phyloP scores from a whole-genome alignment of 2,113 vertebrate species.

The Vulpes lagopus region DNA sequence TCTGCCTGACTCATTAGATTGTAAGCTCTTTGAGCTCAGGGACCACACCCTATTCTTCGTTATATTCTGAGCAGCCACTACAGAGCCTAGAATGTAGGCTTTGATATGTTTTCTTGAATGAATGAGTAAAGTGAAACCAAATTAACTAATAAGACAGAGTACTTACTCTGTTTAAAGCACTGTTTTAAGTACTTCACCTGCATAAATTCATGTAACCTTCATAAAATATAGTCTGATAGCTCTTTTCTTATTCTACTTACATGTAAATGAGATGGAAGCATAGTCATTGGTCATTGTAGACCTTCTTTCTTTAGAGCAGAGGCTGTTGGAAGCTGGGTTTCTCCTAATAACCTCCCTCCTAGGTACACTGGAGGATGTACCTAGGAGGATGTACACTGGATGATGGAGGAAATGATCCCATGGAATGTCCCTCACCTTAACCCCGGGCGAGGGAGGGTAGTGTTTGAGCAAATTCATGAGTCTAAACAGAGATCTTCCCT shows the following conservation, averaged over 20 bases:
- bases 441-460: rapidly evolving
- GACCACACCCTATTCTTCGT: not conserved
- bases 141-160: not conserved
- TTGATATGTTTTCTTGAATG: not conserved
- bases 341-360: not conserved
- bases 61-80: not conserved
- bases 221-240: not conserved
- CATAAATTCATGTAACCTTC: not conserved
- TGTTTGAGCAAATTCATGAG: not conserved
- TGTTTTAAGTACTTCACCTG: not conserved
- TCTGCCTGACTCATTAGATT: not conserved
- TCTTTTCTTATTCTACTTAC: not conserved
- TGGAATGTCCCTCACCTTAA: not conserved
- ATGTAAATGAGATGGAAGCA: not conserved
- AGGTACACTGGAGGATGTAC: too few relatives aligned
- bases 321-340: not conserved
- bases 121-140: not conserved
- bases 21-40: not conserved
- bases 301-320: not conserved
- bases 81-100: not conserved
- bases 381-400: too few relatives aligned
- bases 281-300: not conserved
- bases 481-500: not conserved
- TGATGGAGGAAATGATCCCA: rapidly evolving
- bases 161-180: not conserved